Evolutionary conservation across 2,113 vertebrate species (phyloP).

Genomic region (Vulpes lagopus): DNA sequence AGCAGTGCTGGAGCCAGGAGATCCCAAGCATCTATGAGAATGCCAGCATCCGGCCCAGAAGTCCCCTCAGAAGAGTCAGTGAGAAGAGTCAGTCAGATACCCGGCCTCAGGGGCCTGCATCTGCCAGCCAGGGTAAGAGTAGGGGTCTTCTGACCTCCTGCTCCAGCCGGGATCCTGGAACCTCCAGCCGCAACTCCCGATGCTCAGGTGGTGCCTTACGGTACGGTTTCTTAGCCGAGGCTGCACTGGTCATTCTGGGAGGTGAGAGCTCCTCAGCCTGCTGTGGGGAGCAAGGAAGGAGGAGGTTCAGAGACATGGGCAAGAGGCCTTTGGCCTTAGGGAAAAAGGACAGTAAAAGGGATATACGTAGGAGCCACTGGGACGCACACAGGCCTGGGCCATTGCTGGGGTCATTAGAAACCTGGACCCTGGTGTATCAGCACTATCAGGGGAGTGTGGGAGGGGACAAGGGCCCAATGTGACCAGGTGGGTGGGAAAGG

Average conservation of each 20-base stretch:
- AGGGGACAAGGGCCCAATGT: background rate
- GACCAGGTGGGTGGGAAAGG: background rate
- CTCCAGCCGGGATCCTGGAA: constrained; percentile 87
- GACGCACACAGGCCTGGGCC: background rate
- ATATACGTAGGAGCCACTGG: background rate
- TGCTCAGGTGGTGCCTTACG: constrained; percentile 98
- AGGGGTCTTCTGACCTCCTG: constrained; percentile 88
- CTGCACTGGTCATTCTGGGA: constrained; percentile 92
- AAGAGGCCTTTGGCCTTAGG: background rate
- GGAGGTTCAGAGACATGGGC: constrained; percentile 68
- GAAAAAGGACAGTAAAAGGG: background rate
- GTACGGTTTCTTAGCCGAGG: constrained; percentile 95
- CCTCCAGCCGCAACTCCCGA: constrained; percentile 92
- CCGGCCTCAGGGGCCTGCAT: background rate
- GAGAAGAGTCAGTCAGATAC: constrained; percentile 68
- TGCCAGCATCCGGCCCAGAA: constrained; percentile 71
- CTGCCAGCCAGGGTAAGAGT: constrained; percentile 76
- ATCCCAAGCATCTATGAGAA: background rate
- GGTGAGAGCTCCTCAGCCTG: constrained; percentile 51
- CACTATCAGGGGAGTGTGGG: background rate
- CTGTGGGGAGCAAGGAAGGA: background rate
- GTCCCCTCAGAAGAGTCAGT: background rate
- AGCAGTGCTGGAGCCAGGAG: background rate
- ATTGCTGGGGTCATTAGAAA: background rate
- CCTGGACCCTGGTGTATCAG: background rate